Base-by-base conservation (phyloP, 2,888 invertebrate genomes). In the Colostygia pectinataria region DNA sequence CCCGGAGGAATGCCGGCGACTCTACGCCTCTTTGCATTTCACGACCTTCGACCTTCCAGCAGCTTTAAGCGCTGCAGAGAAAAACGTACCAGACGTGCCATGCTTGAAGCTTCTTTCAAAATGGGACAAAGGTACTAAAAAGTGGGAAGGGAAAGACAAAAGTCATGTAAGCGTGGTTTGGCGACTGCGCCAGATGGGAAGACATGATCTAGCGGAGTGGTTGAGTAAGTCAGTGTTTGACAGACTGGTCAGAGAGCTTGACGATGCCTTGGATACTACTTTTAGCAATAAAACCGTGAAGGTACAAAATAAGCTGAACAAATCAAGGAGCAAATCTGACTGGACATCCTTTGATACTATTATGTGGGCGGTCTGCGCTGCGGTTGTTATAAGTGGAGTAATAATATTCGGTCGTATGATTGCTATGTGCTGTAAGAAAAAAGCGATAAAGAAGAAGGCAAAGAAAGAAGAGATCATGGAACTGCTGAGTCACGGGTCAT, bases 201-300 rank as follows among this genome's bases (percentile, higher is more conserved):
- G 90, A 57, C 52, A 56, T 0, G 91, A 92, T 53, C 69, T 94
- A 39, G 93, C 93, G 0, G 89, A 92, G 58, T 93, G 93, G 93
- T 66, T 94, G 0, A 92, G 92, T 5, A 84, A 77, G 50, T 86
- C 90, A 0, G 90, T 92, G 0, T 93, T 92, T 64, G 80, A 86
- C 28, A 82, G 92, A 57, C 68, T 93, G 18, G 85, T 90, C 2
- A 71, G 80, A 43, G 91, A 93, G 57, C 68, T 91, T 4, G 78
- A 84, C 51, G 68, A 76, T 2, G 57, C 78, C 23, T 39, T 77
- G 14, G 57, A 67, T 44, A 61, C 68, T 12, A 53, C 50, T 14
- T 66, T 59, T 42, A 49, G 28, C 28, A 48, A 61, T 10, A 24
- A 46, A 9, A 50, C 57, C 15, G 44, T 48, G 27, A 41, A 50